Evolutionary conservation across 2,797 vertebrate species (phyloP), one percentile per base, ranked within the genome.

Genomic region (Hephaestus fuliginosus): DNA sequence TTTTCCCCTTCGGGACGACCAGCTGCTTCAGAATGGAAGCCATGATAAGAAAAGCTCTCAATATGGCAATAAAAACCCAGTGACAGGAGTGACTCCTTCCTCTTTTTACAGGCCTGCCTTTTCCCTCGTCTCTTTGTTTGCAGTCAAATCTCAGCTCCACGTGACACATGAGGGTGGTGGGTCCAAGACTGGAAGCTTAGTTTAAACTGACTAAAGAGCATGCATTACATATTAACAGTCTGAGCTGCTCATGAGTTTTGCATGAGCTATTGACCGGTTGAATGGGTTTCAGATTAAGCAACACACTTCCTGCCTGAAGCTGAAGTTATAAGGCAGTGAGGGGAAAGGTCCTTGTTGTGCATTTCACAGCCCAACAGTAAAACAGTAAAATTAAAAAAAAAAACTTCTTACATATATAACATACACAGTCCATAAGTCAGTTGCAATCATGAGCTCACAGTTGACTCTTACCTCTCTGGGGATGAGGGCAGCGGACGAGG

Each of bases 1-100:
- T 69, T 76, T 83, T 93, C 18, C 79, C 90, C 76, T 89, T 91
- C 0, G 81, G 85, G 14, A 86, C 81, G 20, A 78, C 41, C 62
- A 94, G 88, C 85, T 94, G 89, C 92, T 94, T 93, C 64, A 93
- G 65, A 86, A 79, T 52, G 25, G 89, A 91, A 73, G 91, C 80
- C 90, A 90, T 90, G 77, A 84, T 82, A 71, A 89, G 63, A 87
- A 81, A 74, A 86, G 78, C 69, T 83, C 46, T 79, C 25, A 81
- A 93, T 85, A 87, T 14, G 84, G 81, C 90, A 66, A 67, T 28
- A 60, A 49, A 58, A n/a, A 73, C 43, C 5, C 48, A 3, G 51
- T 61, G 25, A 81, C 69, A 13, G 11, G 10, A 83, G 56, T 41
- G 61, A 76, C 80, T 80, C 87, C 90, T 94, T 95, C 93, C 93